phyloP scores from a whole-genome alignment of 2,797 vertebrate species.

The Valencia hispanica region DNA sequence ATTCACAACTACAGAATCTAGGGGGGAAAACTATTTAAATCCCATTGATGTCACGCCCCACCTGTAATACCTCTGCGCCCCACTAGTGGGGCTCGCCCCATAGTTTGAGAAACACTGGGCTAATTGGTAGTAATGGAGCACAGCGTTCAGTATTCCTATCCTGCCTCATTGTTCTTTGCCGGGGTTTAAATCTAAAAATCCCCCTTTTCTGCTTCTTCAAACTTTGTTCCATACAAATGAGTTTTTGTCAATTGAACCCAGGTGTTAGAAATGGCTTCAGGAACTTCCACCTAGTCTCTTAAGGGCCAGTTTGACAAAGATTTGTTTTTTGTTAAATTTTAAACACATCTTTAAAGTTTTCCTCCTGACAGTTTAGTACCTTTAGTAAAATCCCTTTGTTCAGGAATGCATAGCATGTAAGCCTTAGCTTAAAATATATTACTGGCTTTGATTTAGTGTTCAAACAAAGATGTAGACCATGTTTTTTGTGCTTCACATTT shows the following conservation, averaged over 20 bases:
- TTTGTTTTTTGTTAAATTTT: conserved; percentile 68
- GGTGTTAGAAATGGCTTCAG: conserved; percentile 53
- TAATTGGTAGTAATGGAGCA: conserved; percentile 35
- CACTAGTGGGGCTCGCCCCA: too few species aligned
- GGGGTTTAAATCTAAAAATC: conserved; percentile 60
- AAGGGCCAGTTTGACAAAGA: conserved; percentile 57
- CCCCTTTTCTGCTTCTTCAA: conserved; percentile 46
- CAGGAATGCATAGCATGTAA: conserved; percentile 43
- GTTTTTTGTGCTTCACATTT: conserved; percentile 3
- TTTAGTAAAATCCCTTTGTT: conserved; percentile 52
- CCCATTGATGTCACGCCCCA: too few species aligned
- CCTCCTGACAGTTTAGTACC: conserved; percentile 56
- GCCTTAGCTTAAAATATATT: conserved; percentile 37
- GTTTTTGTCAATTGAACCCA: conserved; percentile 55
- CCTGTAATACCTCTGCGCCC: too few species aligned
- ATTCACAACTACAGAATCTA: too few species aligned
- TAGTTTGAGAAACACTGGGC: too few species aligned
- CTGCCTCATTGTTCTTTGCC: conserved; percentile 44
- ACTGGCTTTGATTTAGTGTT: conserved; percentile 39
- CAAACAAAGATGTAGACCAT: conserved; percentile 18
- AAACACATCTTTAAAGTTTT: conserved; percentile 65
- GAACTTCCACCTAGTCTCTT: conserved; percentile 57
- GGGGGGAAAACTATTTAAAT: too few species aligned
- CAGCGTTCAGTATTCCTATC: conserved; percentile 67
- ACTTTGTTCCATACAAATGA: conserved; percentile 75